These are phyloP conservation scores for Hoplodrina ambigua DNA, from an alignment of 2,888 invertebrate species.

Conservation along the genomic window DNA sequence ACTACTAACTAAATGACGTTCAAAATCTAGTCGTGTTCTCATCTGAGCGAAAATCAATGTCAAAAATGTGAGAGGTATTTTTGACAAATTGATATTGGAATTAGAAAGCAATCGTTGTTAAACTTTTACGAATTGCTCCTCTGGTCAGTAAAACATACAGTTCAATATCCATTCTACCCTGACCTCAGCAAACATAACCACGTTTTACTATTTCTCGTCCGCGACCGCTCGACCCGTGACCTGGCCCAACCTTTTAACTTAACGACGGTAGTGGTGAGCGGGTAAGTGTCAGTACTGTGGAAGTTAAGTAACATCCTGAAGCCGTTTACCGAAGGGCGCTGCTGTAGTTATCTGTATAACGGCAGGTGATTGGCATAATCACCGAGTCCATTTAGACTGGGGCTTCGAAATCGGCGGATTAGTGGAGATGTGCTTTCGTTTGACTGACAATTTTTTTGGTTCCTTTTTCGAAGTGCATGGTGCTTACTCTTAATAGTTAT, in stretches of 20 bases:
- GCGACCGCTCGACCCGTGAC: constrained; percentile 12
- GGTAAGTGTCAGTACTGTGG: constrained; percentile 54
- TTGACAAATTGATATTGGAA: no score
- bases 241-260: constrained; percentile 57
- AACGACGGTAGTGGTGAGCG: constrained; percentile 52
- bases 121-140: not conserved
- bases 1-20: no score
- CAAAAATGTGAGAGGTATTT: no score
- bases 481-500: no score
- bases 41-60: no score
- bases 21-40: no score
- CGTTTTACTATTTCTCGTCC: constrained; percentile 3
- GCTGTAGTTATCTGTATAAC: constrained; percentile 62
- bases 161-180: not conserved
- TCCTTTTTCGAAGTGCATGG: not conserved
- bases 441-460: not conserved
- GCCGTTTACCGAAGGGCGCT: constrained; percentile 45
- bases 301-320: constrained; percentile 62
- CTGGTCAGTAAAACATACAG: not conserved
- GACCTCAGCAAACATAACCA: not conserved
- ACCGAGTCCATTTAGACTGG: constrained; percentile 48
- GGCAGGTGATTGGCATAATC: constrained; percentile 65
- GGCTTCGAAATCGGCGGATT: constrained; percentile 20
- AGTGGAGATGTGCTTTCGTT: not conserved
- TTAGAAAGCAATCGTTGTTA: no score